phyloP scores from a whole-genome alignment of 2,113 vertebrate species.

The Oriolus oriolus region DNA sequence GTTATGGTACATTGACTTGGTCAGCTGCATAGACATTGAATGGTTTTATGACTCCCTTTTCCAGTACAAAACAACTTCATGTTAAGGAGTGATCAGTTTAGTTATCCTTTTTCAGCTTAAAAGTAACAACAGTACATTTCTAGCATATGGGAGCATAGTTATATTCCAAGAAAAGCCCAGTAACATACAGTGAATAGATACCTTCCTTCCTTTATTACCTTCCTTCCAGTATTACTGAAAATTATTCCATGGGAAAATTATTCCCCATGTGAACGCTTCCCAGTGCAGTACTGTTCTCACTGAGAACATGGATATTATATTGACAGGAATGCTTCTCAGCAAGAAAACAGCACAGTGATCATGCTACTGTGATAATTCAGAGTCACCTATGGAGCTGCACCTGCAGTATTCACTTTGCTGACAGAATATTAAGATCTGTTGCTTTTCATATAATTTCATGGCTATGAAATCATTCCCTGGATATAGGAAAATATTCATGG shows the following conservation, averaged over 20 bases:
- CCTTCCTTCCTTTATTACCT: not conserved
- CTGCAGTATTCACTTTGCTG: not conserved
- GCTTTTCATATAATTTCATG: not conserved
- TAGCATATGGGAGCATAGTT: not conserved
- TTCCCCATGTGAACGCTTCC: not conserved
- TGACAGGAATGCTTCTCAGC: not conserved
- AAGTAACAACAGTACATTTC: not conserved
- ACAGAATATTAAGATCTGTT: not conserved
- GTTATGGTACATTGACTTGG: not conserved
- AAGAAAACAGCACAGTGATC: not conserved
- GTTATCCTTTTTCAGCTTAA: not conserved
- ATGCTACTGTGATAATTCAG: slow-evolving; percentile 14
- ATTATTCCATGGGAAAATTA: slow-evolving; percentile 23
- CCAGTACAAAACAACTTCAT: not conserved
- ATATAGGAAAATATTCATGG: not conserved
- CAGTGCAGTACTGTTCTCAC: not conserved
- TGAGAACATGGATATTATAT: not conserved
- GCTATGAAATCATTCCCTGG: not conserved
- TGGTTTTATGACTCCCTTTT: not conserved
- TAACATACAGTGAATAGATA: not conserved
- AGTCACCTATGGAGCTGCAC: not conserved
- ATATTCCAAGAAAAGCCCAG: not conserved
- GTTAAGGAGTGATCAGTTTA: not conserved
- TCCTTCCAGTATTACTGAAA: not conserved
- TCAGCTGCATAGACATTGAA: not conserved